These are phyloP conservation scores for Hyles lineata DNA, from an alignment of 2,888 invertebrate genomes.

Conservation along the genomic window DNA sequence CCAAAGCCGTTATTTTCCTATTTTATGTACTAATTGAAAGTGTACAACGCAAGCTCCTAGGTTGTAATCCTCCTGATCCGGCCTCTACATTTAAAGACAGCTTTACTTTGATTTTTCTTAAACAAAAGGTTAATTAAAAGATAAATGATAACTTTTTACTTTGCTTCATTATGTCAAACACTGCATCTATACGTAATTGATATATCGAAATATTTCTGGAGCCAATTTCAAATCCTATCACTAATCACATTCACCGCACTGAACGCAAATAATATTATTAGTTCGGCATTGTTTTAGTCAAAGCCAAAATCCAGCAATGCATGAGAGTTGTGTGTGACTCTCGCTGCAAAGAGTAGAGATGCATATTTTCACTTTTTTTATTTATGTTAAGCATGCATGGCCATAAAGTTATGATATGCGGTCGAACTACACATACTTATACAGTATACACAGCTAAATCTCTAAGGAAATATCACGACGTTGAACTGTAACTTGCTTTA, in stretches of 20 bases:
- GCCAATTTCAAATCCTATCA: not conserved
- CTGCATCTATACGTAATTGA: not conserved
- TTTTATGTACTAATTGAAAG: too few species aligned
- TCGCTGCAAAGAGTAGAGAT: constrained; percentile 9
- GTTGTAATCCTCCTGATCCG: too few species aligned
- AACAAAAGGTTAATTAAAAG: too few species aligned
- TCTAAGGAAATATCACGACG: constrained; percentile 8
- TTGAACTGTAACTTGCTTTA: constrained; percentile 14
- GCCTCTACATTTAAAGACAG: too few species aligned
- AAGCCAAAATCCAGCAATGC: not conserved
- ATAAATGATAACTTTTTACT: not conserved
- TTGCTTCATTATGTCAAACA: not conserved
- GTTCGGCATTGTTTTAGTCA: not conserved
- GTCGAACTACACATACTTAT: constrained; percentile 6
- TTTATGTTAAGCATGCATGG: constrained; percentile 9
- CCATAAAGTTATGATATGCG: constrained; percentile 20
- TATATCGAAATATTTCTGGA: not conserved
- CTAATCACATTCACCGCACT: not conserved
- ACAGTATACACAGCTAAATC: not conserved
- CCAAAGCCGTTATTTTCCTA: too few species aligned
- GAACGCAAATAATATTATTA: not conserved
- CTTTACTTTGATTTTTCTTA: too few species aligned
- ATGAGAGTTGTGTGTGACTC: not conserved
- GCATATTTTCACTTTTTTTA: constrained; percentile 19
- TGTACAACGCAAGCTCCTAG: too few species aligned